Evolutionary conservation across 2,113 vertebrate species (phyloP).

Genomic region (Myiozetetes cayanensis): DNA sequence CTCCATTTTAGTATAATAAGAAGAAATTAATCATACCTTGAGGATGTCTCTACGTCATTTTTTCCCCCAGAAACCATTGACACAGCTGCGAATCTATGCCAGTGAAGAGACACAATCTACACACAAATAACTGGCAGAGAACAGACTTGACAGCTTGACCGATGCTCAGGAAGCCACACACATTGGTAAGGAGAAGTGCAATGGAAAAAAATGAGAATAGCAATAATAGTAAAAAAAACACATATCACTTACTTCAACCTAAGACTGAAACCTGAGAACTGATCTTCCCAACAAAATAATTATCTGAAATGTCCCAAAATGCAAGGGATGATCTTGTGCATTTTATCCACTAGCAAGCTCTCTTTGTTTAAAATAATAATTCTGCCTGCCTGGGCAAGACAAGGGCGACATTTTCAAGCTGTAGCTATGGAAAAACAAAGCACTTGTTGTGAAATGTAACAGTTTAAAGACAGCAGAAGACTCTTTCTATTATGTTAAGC

Average conservation of each 20-base stretch:
- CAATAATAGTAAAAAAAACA: neutral
- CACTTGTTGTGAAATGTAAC: neutral
- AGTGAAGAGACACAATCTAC: neutral
- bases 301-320: neutral
- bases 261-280: neutral
- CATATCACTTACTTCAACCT: neutral
- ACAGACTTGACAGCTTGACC: neutral
- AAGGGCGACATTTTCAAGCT: neutral
- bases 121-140: neutral
- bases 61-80: neutral
- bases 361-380: neutral
- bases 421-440: slow-evolving; percentile 17
- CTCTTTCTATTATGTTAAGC: neutral
- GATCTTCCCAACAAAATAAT: neutral
- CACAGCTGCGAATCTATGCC: neutral
- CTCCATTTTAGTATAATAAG: neutral
- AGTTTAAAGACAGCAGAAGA: slow-evolving; percentile 5
- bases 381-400: neutral
- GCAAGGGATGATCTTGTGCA: neutral
- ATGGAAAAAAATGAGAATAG: neutral
- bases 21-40: neutral
- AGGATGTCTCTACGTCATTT: neutral
- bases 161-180: neutral
- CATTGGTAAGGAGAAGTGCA: neutral
- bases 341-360: neutral